Percentiles rank a stretch among this genome's conserved stretches.
phyloP scores from a whole-genome alignment of 2,888 invertebrate genomes.

The Epinotia ramella region DNA sequence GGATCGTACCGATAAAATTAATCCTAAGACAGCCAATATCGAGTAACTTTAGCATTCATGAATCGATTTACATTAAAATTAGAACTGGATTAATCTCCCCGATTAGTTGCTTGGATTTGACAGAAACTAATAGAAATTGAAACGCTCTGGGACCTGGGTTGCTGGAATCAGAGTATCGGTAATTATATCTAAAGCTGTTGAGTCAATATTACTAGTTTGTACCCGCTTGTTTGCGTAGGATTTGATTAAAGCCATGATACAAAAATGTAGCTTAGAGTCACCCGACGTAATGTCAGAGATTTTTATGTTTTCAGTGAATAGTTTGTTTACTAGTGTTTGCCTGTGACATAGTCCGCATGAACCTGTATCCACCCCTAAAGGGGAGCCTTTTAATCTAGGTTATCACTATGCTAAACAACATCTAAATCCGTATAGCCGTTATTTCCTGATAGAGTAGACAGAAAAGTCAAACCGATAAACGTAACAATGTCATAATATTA shows the following conservation, averaged over 20 bases:
- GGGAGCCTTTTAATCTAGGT: too few relatives aligned
- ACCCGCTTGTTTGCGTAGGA: neutral
- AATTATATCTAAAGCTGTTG: slow-evolving; percentile 11
- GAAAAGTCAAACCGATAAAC: neutral
- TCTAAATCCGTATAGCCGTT: too few relatives aligned
- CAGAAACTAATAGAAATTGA: slow-evolving; percentile 38
- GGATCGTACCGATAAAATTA: slow-evolving; percentile 12
- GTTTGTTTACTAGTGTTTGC: too few relatives aligned
- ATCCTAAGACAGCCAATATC: slow-evolving; percentile 5
- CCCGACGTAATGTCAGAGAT: too few relatives aligned
- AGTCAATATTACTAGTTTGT: neutral
- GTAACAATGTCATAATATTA: neutral
- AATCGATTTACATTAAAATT: slow-evolving; percentile 37
- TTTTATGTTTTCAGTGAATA: too few relatives aligned
- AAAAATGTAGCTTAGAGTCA: neutral
- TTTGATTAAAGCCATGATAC: neutral
- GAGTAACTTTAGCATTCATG: slow-evolving; percentile 16
- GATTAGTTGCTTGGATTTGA: slow-evolving; percentile 16
- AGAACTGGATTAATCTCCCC: slow-evolving; percentile 13
- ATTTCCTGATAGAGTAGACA: too few relatives aligned
- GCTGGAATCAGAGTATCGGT: slow-evolving; percentile 1
- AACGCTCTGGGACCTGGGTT: slow-evolving; percentile 21
- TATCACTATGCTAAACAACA: too few relatives aligned
- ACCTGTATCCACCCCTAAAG: too few relatives aligned
- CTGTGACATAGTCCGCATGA: too few relatives aligned